Evolutionary conservation across 2,888 invertebrate genomes (phyloP).

Genomic region (Spilosoma lubricipeda): DNA sequence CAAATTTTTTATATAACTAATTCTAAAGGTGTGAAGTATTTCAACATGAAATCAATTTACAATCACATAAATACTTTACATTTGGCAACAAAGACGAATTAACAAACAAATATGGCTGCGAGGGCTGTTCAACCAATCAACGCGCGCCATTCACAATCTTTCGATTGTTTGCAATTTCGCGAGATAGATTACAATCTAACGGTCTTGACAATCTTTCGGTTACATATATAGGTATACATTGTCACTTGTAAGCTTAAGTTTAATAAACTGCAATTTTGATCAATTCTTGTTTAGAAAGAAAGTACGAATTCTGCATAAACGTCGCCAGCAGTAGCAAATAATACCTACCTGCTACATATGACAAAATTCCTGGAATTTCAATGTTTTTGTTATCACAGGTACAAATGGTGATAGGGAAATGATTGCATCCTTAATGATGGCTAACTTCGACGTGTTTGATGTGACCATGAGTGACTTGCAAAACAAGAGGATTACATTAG

Average conservation of each 20-base stretch:
- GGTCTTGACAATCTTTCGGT: too few species aligned
- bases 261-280: background rate
- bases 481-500: conserved; percentile 89
- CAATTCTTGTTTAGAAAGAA: background rate
- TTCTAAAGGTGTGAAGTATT: too few species aligned
- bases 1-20: too few species aligned
- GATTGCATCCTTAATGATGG: conserved; percentile 95
- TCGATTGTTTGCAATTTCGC: too few species aligned
- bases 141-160: too few species aligned
- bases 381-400: conserved; percentile 66
- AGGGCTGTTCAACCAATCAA: too few species aligned
- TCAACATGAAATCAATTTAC: too few species aligned
- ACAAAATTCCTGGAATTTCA: background rate
- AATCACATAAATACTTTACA: too few species aligned
- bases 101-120: too few species aligned
- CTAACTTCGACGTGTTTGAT: conserved; percentile 97
- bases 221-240: background rate
- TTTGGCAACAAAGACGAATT: too few species aligned
- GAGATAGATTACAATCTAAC: too few species aligned
- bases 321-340: background rate
- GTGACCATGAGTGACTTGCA: conserved; percentile 97
- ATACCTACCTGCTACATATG: background rate
- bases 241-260: background rate
- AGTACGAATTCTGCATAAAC: background rate
- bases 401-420: conserved; percentile 99